A percentile compares a stretch with the other conserved stretches of the same genome.
phyloP scores from a whole-genome alignment of 2,113 vertebrate species.

The Channa maculata region DNA sequence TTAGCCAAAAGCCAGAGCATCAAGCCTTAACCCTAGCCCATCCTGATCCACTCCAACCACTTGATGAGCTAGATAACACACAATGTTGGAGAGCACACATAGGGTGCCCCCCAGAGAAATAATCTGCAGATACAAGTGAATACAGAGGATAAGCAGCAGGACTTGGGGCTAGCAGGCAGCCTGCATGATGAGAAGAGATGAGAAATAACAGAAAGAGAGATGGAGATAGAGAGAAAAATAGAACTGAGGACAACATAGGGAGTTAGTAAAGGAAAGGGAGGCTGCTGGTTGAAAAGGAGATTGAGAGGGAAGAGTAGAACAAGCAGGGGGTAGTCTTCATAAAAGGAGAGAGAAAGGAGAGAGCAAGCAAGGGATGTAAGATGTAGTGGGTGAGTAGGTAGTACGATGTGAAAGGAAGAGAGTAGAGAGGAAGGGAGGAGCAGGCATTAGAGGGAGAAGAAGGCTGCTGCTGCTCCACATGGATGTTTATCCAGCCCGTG shows the following conservation, averaged over 20 bases:
- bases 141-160: slow-evolving; percentile 61
- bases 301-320: slow-evolving; percentile 12
- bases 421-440: slow-evolving; percentile 51
- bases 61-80: slow-evolving; percentile 72
- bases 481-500: slow-evolving; percentile 74
- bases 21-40: slow-evolving; percentile 48
- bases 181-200: slow-evolving; percentile 60
- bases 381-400: slow-evolving; percentile 50
- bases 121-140: slow-evolving; percentile 62
- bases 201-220: slow-evolving; percentile 36
- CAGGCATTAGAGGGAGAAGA: slow-evolving; percentile 60
- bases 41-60: slow-evolving; percentile 61
- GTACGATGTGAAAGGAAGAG: slow-evolving; percentile 40
- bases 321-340: slow-evolving; percentile 40
- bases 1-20: slow-evolving; percentile 65
- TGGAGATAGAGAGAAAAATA: slow-evolving; percentile 30
- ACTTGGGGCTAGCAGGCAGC: slow-evolving; percentile 59
- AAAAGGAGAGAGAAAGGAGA: slow-evolving; percentile 44
- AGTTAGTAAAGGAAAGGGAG: slow-evolving; percentile 23
- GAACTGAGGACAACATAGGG: slow-evolving; percentile 22
- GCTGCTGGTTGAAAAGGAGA: slow-evolving; percentile 27
- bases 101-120: slow-evolving; percentile 73
- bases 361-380: slow-evolving; percentile 11
- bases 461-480: slow-evolving; percentile 68
- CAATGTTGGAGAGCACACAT: slow-evolving; percentile 54